Conservation (phyloP, 2,113 vertebrate genomes). For the Atrichornis clamosus region DNA sequence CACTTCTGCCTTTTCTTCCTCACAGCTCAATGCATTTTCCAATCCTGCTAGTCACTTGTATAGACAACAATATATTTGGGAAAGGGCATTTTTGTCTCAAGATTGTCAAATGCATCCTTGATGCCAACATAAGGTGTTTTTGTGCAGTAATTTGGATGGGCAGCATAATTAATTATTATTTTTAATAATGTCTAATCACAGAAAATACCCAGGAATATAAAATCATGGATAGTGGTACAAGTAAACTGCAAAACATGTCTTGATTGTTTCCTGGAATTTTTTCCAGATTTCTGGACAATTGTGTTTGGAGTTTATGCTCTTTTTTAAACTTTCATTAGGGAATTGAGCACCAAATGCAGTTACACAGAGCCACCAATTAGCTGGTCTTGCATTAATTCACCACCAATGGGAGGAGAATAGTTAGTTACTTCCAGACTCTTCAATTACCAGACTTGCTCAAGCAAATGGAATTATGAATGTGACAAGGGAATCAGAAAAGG, state of each 20-base stretch:
- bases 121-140: background rate
- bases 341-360: background rate
- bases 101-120: background rate
- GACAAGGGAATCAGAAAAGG: background rate
- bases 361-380: background rate
- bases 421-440: background rate
- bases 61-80: background rate
- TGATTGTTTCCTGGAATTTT: background rate
- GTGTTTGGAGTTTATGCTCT: background rate
- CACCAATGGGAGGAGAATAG: background rate
- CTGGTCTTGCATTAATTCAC: background rate
- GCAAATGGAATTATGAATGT: background rate
- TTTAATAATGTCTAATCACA: background rate
- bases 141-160: conserved; percentile 13
- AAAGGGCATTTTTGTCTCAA: background rate
- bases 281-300: background rate
- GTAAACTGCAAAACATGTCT: background rate
- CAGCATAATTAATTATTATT: conserved; percentile 32
- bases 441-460: background rate
- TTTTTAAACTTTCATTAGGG: background rate
- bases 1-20: background rate
- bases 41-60: background rate
- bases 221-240: background rate
- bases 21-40: background rate
- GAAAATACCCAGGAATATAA: background rate